These are phyloP conservation scores for Lateolabrax maculatus DNA, from an alignment of 2,797 vertebrate species.

Conservation along the genomic window DNA sequence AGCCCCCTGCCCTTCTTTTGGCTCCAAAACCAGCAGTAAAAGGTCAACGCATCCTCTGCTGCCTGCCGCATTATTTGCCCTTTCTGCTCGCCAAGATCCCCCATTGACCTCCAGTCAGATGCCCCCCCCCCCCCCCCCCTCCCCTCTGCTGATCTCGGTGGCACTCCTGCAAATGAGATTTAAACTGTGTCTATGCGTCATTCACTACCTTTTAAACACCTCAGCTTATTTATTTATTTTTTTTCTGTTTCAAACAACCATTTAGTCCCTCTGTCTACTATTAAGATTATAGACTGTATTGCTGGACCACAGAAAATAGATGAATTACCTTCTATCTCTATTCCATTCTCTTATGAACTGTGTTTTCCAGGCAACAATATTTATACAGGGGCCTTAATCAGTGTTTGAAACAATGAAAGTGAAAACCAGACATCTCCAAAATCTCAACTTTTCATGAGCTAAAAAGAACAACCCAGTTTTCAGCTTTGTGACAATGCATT, in stretches of 20 bases:
- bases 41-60: constrained; percentile 76
- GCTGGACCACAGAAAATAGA: constrained; percentile 30
- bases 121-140: constrained; percentile 33
- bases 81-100: constrained; percentile 74
- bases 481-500: neutral
- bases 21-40: constrained; percentile 69
- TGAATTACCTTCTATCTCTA: constrained; percentile 33
- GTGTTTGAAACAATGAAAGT: neutral
- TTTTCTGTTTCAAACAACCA: constrained; percentile 18
- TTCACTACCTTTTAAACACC: constrained; percentile 6
- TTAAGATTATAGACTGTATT: constrained; percentile 23
- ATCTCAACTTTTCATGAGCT: neutral
- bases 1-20: constrained; percentile 58
- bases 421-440: neutral
- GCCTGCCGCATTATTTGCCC: constrained; percentile 65
- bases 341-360: neutral
- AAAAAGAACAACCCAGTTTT: constrained; percentile 9
- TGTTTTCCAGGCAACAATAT: constrained; percentile 13
- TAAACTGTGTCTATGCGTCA: constrained; percentile 11
- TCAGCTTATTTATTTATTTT: neutral
- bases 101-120: constrained; percentile 69
- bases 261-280: constrained; percentile 2
- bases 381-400: constrained; percentile 3
- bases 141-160: constrained; percentile 18
- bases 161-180: constrained; percentile 39